phyloP scores from a whole-genome alignment of 2,888 invertebrate genomes.

The Sussaba pulchella region DNA sequence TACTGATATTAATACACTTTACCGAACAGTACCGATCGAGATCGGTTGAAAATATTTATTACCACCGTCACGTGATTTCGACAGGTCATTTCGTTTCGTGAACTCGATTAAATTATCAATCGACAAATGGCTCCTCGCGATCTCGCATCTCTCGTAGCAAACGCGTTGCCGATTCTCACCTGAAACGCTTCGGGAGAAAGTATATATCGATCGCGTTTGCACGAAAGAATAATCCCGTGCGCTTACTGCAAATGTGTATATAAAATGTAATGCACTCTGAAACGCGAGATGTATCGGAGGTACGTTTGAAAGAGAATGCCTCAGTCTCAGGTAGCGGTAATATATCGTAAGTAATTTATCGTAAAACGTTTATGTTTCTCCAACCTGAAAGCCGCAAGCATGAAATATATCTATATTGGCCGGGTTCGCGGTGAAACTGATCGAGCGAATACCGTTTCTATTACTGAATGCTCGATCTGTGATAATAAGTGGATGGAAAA shows the following conservation, averaged over 20 bases:
- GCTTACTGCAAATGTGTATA: slow-evolving; percentile 11
- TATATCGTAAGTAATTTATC: slow-evolving; percentile 22
- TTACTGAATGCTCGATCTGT: not conserved
- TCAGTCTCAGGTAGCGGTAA: slow-evolving; percentile 23
- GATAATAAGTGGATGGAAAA: not conserved
- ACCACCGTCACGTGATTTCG: slow-evolving; percentile 17
- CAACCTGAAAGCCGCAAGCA: slow-evolving; percentile 14
- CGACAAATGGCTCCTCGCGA: slow-evolving; percentile 49
- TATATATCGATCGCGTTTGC: slow-evolving; percentile 34
- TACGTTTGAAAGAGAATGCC: slow-evolving; percentile 34
- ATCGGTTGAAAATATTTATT: slow-evolving; percentile 34
- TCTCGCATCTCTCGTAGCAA: slow-evolving; percentile 27
- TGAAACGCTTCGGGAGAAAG: slow-evolving; percentile 46
- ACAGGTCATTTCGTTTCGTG: slow-evolving; percentile 35
- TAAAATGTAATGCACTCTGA: slow-evolving; percentile 27
- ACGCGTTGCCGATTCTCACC: slow-evolving; percentile 38
- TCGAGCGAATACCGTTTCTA: slow-evolving; percentile 14
- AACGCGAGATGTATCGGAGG: slow-evolving; percentile 44
- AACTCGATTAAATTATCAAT: slow-evolving; percentile 54
- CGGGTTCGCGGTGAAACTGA: not conserved
- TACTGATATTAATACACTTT: not conserved
- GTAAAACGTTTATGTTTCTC: slow-evolving; percentile 32
- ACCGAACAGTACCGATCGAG: not conserved
- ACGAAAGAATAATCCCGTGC: slow-evolving; percentile 21
- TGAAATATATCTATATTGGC: not conserved